Evolutionary conservation across 2,888 invertebrate genomes (phyloP).

Genomic region (Dynastes maya): DNA sequence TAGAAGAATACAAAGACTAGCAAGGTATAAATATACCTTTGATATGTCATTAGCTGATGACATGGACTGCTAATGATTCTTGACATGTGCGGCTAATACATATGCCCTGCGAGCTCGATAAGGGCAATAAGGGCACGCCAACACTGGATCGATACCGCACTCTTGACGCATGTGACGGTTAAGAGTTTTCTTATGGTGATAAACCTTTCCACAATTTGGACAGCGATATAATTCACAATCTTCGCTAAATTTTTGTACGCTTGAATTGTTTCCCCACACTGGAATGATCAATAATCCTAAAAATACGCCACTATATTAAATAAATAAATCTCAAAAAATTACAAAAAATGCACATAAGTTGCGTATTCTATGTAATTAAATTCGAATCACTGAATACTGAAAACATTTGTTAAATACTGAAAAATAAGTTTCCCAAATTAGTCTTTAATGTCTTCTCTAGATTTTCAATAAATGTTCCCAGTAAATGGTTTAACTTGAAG

Average conservation of each 20-base stretch:
- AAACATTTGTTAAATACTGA: too few species aligned
- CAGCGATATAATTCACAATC: conserved; percentile 68
- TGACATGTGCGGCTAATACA: conserved; percentile 69
- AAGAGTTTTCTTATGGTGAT: conserved; percentile 72
- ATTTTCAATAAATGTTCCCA: too few species aligned
- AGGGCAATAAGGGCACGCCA: conserved; percentile 74
- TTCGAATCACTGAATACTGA: too few species aligned
- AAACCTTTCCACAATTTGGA: conserved; percentile 70
- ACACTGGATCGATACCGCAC: conserved; percentile 72
- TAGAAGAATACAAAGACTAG: too few species aligned
- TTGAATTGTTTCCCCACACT: conserved; percentile 30
- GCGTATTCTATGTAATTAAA: too few species aligned
- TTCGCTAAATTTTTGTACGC: conserved; percentile 57
- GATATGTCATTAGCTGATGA: neutral
- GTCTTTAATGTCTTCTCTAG: too few species aligned
- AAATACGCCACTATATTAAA: conserved; percentile 34
- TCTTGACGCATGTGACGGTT: conserved; percentile 71
- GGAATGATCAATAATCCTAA: conserved; percentile 47
- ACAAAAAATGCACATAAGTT: neutral
- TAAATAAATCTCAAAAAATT: neutral
- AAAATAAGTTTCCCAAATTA: too few species aligned
- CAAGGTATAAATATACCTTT: neutral
- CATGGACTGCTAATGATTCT: conserved; percentile 58
- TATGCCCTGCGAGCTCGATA: conserved; percentile 79
- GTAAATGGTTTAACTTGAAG: too few species aligned